Evolutionary conservation across 2,113 vertebrate species (phyloP).

Genomic region (Peromyscus californicus): DNA sequence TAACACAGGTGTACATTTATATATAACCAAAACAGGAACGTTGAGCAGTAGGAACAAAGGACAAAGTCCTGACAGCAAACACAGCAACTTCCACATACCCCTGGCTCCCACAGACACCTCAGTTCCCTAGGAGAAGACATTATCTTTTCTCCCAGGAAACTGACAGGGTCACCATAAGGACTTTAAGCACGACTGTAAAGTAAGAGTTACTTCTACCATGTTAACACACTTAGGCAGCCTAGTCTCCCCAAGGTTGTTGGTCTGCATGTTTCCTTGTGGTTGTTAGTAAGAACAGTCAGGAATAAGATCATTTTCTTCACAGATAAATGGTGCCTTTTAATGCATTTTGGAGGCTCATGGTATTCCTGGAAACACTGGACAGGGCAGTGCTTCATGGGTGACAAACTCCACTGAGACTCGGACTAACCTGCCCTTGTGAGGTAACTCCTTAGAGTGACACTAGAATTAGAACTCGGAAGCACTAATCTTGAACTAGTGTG

Average conservation of each 20-base stretch:
- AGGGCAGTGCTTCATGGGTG: no score
- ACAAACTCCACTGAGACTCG: neutral
- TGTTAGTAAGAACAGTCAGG: slow-evolving; percentile 51
- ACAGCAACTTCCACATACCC: slow-evolving; percentile 63
- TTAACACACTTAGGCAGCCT: neutral
- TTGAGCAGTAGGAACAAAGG: slow-evolving; percentile 73
- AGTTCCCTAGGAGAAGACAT: slow-evolving; percentile 64
- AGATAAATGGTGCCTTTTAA: slow-evolving; percentile 31
- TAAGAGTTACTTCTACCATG: neutral
- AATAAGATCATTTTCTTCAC: neutral
- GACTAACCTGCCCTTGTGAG: neutral
- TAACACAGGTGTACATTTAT: slow-evolving; percentile 66
- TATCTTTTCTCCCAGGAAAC: slow-evolving; percentile 55
- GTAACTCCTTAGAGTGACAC: neutral
- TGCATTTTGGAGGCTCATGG: neutral
- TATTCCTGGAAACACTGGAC: neutral
- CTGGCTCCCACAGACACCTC: slow-evolving; percentile 71
- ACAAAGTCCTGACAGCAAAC: slow-evolving; percentile 71
- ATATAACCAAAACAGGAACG: slow-evolving; percentile 72
- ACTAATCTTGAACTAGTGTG: neutral
- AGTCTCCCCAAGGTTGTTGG: neutral
- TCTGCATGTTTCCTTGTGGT: neutral
- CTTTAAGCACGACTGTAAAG: neutral
- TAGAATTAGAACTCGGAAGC: neutral
- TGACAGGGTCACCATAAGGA: slow-evolving; percentile 57